Evolutionary conservation across 2,888 invertebrate species (phyloP).

Genomic region (Epinotia nisella): DNA sequence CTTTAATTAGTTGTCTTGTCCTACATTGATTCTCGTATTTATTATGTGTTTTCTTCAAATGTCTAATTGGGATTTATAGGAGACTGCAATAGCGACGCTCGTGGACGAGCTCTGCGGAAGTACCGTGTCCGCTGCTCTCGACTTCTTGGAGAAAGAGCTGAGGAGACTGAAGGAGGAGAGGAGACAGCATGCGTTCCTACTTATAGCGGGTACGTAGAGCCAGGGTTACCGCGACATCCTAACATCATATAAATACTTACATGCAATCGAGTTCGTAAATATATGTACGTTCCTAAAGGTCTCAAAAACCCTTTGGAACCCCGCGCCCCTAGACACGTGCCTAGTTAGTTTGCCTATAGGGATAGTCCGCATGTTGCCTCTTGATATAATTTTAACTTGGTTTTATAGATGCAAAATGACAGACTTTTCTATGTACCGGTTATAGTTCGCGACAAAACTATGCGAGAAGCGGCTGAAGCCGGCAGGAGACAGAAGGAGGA

Average conservation of each 20-base stretch:
- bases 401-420: too few relatives aligned
- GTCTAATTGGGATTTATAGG: constrained; percentile 59
- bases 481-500: constrained; percentile 91
- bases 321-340: too few relatives aligned
- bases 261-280: too few relatives aligned
- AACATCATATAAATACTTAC: too few relatives aligned
- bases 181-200: constrained; percentile 90
- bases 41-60: background rate
- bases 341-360: too few relatives aligned
- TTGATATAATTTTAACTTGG: too few relatives aligned
- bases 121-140: constrained; percentile 89
- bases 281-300: too few relatives aligned
- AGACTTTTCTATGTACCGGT: background rate
- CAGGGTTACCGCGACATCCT: too few relatives aligned
- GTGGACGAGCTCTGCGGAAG: constrained; percentile 89
- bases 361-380: too few relatives aligned
- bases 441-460: constrained; percentile 88
- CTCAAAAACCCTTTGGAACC: too few relatives aligned
- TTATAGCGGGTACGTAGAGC: constrained; percentile 83
- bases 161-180: constrained; percentile 90
- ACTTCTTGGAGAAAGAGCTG: constrained; percentile 90
- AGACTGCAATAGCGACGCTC: constrained; percentile 85
- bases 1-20: too few relatives aligned
- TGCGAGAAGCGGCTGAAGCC: constrained; percentile 92
- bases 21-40: too few relatives aligned